These are phyloP conservation scores for Lithophane leautieri DNA, from an alignment of 2,888 invertebrate species.

Conservation along the genomic window DNA sequence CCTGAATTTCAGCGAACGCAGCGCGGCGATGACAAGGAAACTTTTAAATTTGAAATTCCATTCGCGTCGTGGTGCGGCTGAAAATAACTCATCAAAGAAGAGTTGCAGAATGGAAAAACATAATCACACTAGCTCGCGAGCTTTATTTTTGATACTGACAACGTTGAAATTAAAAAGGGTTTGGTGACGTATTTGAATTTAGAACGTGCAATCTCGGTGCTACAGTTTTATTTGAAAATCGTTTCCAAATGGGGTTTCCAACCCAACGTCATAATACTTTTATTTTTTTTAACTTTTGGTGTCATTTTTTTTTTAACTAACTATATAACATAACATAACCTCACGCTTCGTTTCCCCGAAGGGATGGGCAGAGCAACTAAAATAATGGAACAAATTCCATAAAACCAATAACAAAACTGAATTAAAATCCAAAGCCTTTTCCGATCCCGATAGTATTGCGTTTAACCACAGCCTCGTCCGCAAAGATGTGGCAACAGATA, in stretches of 20 bases:
- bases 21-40: conserved; percentile 62
- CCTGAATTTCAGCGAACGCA: conserved; percentile 57
- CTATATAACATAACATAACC: background rate
- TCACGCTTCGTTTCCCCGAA: background rate
- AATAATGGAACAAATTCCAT: background rate
- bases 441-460: conserved; percentile 2
- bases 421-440: conserved; percentile 11
- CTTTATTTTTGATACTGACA: conserved; percentile 54
- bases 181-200: conserved; percentile 26
- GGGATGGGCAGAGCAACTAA: background rate
- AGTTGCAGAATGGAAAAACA: conserved; percentile 66
- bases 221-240: conserved; percentile 24
- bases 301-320: background rate
- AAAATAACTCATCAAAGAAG: conserved; percentile 72
- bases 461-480: conserved; percentile 30
- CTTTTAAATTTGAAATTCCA: conserved; percentile 70
- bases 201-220: conserved; percentile 17
- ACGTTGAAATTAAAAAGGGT: conserved; percentile 45
- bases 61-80: conserved; percentile 61
- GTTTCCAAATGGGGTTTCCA: background rate
- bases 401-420: conserved; percentile 8
- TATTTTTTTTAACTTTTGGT: background rate
- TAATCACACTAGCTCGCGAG: conserved; percentile 57
- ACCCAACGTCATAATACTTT: too few relatives aligned
- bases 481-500: conserved; percentile 44